Evolutionary conservation across 2,888 invertebrate species (phyloP), one percentile per base, ranked within the genome.

Genomic region (Blera fallax): DNA sequence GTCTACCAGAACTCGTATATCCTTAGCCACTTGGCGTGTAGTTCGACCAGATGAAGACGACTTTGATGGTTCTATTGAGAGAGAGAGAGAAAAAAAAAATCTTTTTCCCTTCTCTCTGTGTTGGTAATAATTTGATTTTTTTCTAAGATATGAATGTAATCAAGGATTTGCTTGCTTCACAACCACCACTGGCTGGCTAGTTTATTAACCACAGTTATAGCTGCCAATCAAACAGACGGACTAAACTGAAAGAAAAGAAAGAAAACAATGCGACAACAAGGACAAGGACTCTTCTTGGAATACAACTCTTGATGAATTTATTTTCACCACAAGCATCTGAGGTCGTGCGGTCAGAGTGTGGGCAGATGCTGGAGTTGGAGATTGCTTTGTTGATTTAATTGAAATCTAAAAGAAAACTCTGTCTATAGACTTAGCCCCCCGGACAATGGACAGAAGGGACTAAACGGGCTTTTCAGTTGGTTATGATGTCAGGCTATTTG

Each of bases 101-200:
- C 10, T 52, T 73, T 52, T 62, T 52, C 43, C 21, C 29, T 37
- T 24, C 7, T 11, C 16, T 14, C 11, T 60, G 11, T 60, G 24
- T 18, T n/a, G 48, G 37, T 40, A 56, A 58, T 76, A 76, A 76
- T 76, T 76, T 76, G 77, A 77, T 77, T 77, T 18, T 24, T 40
- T 43, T 29, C 11, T 29, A 29, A 77, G 77, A 77, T 77, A 67
- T 50, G 58, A 40, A 67, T 60, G 29, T 60, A 77, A 77, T 77
- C 77, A 69, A 52, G 67, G 58, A 67, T 60, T 77, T 60, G 21
- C 52, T 50, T 45, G 29, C 21, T 58, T 21, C 48, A n/a, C n/a
- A 60, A 10, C 27, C 43, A 45, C 40, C 18, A 48, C 8, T 10
- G 62, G 52, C 24, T n/a, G 4, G 2, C 2, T 24, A 24, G 29